Evolutionary conservation across 2,888 invertebrate species (phyloP), one percentile per base, ranked within the genome.

Genomic region (Taphrorychus bicolor): DNA sequence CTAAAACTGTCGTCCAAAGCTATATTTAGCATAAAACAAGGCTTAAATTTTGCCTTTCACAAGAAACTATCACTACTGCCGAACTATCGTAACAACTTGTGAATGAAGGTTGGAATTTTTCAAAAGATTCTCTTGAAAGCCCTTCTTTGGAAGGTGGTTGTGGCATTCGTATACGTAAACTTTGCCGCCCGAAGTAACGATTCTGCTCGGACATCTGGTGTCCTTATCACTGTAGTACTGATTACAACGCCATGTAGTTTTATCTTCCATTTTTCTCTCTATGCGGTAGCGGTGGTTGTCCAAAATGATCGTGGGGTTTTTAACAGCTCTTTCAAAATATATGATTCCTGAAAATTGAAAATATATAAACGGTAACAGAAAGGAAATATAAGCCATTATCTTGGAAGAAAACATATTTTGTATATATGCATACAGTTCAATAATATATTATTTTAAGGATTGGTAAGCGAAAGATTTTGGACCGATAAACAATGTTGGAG

Each of bases 231-330:
- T 76, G 64, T 74, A 76, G 59, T 77, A 77, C 24, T 74, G 70
- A 45, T 64, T 72, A 61, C 76, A 76, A 19, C 70, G 56, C 76
- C 76, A 76, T 11, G 70, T 72, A 1, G 76, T 76, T 52, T 71
- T 71, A 32, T 66, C 71, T 42, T 73, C 72, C 65, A 73, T 73
- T 58, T 65, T 74, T 52, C 74, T 70, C 16, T 73, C 70, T 5
- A 75, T 57, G 66, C 73, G 75, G 22, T 23, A 59, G 16, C 73
- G 72, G 57, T 74, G 71, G 32, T 70, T 70, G 19, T 77, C 75
- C 16, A 77, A 49, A 5, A 76, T 71, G 48, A 77, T 74, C 71
- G 75, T 76, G 48, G 76, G 76, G 65, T 77, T 75, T 54, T 74
- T 75, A 51, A 69, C 75, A 4, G 75, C 76, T 18, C 74, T 72